These are phyloP conservation scores for Stomatorhinus walkeri DNA, from an alignment of 2,797 vertebrate species.

Conservation along the genomic window DNA sequence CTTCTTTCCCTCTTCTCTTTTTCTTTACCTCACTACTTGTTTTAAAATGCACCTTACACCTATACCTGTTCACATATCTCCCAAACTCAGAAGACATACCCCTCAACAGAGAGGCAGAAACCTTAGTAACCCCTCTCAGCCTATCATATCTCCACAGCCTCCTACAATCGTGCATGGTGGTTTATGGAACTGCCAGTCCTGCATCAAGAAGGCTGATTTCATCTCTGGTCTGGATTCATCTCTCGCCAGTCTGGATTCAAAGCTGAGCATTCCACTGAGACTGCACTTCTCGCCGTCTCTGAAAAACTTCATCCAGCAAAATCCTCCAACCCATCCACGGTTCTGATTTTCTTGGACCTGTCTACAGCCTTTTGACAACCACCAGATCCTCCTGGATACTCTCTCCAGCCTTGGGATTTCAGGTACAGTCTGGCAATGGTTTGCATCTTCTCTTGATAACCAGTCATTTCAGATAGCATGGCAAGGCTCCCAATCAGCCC, in stretches of 20 bases:
- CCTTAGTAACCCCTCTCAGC: neutral
- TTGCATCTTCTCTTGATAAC: neutral
- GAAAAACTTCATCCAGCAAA: neutral
- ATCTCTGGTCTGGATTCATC: neutral
- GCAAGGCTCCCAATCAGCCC: neutral
- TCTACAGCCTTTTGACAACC: too few species aligned
- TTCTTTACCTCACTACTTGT: neutral
- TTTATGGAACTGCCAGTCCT: neutral
- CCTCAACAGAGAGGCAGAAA: neutral
- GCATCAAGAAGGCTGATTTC: neutral
- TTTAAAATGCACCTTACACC: neutral
- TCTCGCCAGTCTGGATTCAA: neutral
- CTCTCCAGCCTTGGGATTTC: neutral
- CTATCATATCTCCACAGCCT: neutral
- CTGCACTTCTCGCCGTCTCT: neutral
- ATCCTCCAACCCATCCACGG: neutral
- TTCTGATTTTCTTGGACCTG: too few species aligned
- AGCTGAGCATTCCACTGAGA: neutral
- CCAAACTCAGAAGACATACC: neutral
- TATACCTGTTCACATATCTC: neutral
- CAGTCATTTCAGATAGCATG: neutral
- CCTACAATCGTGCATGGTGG: neutral
- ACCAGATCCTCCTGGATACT: neutral
- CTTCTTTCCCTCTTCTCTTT: neutral
- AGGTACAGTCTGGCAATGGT: neutral